These are phyloP conservation scores for Helicoverpa zea DNA, from an alignment of 1,140 invertebrate species.

Conservation along the genomic window DNA sequence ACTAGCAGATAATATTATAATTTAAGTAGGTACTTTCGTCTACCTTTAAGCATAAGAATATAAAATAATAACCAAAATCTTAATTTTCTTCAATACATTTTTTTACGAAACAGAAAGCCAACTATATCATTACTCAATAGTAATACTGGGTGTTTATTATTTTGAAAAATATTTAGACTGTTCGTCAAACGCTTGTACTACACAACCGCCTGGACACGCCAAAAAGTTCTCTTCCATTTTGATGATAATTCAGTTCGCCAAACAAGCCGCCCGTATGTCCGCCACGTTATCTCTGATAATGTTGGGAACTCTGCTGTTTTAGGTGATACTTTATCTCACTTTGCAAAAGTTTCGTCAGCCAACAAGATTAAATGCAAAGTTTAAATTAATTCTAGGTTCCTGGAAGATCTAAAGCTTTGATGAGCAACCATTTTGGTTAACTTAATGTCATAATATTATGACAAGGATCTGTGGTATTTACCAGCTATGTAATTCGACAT, in stretches of 20 bases:
- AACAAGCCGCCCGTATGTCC: constrained; percentile 53
- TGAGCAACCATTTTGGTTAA: constrained; percentile 65
- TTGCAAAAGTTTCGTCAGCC: constrained; percentile 77
- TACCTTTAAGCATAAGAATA: too few relatives aligned
- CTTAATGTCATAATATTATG: constrained; percentile 49
- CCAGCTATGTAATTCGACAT: neutral
- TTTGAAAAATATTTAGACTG: neutral
- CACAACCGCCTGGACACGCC: too few relatives aligned
- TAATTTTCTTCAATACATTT: too few relatives aligned
- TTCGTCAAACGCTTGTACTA: neutral
- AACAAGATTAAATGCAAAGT: constrained; percentile 84
- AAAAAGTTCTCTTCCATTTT: neutral
- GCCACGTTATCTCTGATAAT: constrained; percentile 72
- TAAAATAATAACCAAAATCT: too few relatives aligned
- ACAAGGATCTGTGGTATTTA: neutral
- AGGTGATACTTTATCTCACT: constrained; percentile 82
- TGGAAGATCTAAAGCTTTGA: constrained; percentile 58
- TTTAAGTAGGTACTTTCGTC: too few relatives aligned
- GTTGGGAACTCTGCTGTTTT: constrained; percentile 74
- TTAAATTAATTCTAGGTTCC: constrained; percentile 83
- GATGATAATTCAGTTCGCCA: constrained; percentile 22
- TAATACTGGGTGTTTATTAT: neutral
- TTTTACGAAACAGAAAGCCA: too few relatives aligned
- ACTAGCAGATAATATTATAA: too few relatives aligned
- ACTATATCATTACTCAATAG: too few relatives aligned